These are phyloP conservation scores for Leptarthrus brevirostris DNA, from an alignment of 2,888 invertebrate species.

Conservation along the genomic window DNA sequence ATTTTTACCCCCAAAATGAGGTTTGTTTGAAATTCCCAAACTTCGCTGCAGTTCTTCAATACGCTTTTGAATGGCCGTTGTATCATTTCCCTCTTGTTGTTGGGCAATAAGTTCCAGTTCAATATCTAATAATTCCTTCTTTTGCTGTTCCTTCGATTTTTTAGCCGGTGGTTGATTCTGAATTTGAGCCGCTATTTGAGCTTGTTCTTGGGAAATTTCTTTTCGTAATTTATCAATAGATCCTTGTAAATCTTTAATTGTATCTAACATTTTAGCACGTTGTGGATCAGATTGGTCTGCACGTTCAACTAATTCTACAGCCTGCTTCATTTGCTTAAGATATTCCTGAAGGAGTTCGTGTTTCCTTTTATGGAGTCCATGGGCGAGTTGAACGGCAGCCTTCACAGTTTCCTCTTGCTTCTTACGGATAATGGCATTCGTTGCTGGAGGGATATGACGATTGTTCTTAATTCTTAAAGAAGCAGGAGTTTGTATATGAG, in stretches of 20 bases:
- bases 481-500: slow-evolving; percentile 57
- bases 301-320: slow-evolving; percentile 85
- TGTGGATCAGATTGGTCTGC: slow-evolving; percentile 79
- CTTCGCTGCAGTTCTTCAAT: slow-evolving; percentile 76
- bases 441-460: slow-evolving; percentile 71
- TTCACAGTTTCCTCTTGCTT: slow-evolving; percentile 81
- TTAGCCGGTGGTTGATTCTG: slow-evolving; percentile 67
- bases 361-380: slow-evolving; percentile 85
- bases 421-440: slow-evolving; percentile 77
- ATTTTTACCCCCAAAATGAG: slow-evolving; percentile 55
- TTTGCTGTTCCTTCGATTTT: slow-evolving; percentile 82
- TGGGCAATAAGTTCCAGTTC: slow-evolving; percentile 91
- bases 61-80: slow-evolving; percentile 81
- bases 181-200: slow-evolving; percentile 65
- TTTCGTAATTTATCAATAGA: slow-evolving; percentile 75
- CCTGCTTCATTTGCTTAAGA: slow-evolving; percentile 85
- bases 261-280: slow-evolving; percentile 78
- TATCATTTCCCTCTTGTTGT: slow-evolving; percentile 88
- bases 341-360: slow-evolving; percentile 89
- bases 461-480: slow-evolving; percentile 68
- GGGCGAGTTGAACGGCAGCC: slow-evolving; percentile 80
- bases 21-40: slow-evolving; percentile 59
- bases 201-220: slow-evolving; percentile 66
- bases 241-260: slow-evolving; percentile 84
- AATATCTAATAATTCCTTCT: slow-evolving; percentile 90